Conservation (phyloP, 2,797 vertebrate species). For the Fringilla coelebs region DNA sequence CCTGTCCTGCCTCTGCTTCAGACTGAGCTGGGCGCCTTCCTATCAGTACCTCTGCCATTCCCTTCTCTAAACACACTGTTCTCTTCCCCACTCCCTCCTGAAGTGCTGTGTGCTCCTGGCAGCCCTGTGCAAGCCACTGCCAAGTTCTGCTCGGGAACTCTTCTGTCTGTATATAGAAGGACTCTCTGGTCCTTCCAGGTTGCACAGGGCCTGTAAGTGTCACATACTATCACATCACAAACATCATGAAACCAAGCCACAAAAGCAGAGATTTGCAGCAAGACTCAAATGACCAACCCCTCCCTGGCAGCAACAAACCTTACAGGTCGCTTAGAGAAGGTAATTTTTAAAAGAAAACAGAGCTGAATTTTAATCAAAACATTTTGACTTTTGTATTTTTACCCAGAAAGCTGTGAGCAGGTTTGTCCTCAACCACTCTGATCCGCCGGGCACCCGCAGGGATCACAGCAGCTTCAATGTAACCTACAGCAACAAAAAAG, state of each 20-base stretch:
- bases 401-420: constrained; percentile 97
- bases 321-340: neutral
- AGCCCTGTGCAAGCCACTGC: neutral
- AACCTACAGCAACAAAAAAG: constrained; percentile 78
- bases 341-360: neutral
- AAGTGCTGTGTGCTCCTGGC: neutral
- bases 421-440: constrained; percentile 93
- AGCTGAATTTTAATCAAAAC: neutral
- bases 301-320: neutral
- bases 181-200: neutral
- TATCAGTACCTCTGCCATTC: neutral
- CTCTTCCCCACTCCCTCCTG: neutral
- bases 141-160: neutral
- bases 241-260: neutral
- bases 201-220: neutral
- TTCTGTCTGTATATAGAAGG: neutral
- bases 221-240: neutral
- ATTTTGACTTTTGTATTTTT: constrained; percentile 53
- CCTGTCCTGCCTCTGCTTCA: neutral
- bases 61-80: neutral
- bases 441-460: constrained; percentile 92
- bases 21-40: neutral
- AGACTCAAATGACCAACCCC: neutral
- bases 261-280: neutral
- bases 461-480: constrained; percentile 94